Evolutionary conservation across 2,888 invertebrate genomes (phyloP).

Genomic region (Cephus runcator): DNA sequence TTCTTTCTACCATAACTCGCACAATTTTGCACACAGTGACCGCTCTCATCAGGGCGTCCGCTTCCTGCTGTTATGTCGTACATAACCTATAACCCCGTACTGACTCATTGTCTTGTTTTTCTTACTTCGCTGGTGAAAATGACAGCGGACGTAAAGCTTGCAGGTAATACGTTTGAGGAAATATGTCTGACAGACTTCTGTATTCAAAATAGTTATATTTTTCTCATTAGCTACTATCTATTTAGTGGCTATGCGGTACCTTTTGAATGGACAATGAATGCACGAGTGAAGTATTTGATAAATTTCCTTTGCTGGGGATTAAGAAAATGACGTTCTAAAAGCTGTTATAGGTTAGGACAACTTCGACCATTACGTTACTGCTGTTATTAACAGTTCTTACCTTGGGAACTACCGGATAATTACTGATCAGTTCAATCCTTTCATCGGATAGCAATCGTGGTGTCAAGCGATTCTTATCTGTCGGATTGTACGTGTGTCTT

Average conservation of each 20-base stretch:
- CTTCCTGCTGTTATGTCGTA: background rate
- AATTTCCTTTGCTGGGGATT: background rate
- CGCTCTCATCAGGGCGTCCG: background rate
- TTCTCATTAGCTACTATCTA: background rate
- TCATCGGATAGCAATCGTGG: background rate
- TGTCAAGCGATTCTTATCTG: background rate
- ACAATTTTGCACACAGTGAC: background rate
- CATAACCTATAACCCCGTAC: background rate
- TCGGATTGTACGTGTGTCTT: background rate
- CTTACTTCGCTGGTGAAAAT: background rate
- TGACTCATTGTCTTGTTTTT: background rate
- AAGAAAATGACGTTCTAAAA: background rate
- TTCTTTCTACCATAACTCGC: constrained; percentile 3
- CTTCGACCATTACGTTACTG: too few relatives aligned
- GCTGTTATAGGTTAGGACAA: background rate
- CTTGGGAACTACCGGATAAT: background rate
- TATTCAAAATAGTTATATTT: background rate
- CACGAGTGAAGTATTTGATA: background rate
- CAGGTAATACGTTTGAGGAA: background rate
- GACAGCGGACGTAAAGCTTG: background rate
- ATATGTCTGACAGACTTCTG: background rate
- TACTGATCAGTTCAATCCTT: background rate
- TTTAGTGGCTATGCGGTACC: background rate
- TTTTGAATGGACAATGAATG: background rate
- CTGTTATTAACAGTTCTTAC: background rate